A percentile compares a stretch with the other conserved stretches of the same genome.
phyloP scores from a whole-genome alignment of 2,113 vertebrate species.

The Erythrolamprus reginae region DNA sequence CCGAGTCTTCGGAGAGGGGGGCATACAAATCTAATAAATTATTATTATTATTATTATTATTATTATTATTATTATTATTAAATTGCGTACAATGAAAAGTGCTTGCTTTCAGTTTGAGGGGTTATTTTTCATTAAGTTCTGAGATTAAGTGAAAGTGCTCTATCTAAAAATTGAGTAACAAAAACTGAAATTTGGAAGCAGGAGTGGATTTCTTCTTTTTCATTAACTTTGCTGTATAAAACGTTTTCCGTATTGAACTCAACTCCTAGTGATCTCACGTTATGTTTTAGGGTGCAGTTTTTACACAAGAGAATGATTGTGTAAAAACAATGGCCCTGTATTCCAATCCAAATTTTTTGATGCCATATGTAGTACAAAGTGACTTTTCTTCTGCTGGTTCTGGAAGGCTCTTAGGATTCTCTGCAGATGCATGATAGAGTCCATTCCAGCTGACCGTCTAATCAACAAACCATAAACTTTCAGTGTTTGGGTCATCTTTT shows the following conservation, averaged over 20 bases:
- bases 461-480: accelerated
- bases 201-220: not conserved
- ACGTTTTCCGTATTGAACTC: not conserved
- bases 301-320: not conserved
- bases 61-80: no score
- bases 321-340: accelerated
- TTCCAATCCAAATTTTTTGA: not conserved
- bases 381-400: not conserved
- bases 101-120: not conserved
- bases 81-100: not conserved
- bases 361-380: not conserved
- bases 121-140: not conserved
- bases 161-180: not conserved
- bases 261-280: not conserved
- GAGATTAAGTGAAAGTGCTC: not conserved
- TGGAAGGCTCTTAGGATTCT: accelerated
- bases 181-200: not conserved
- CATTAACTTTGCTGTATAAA: not conserved
- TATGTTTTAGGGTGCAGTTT: not conserved
- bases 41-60: no score
- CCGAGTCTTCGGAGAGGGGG: no score
- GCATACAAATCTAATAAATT: no score
- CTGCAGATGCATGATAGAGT: accelerated
- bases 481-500: not conserved
- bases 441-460: accelerated